Base-by-base conservation (phyloP, 37 sponge, comb jelly and placozoan species). In the Aplysina aerophoba region DNA sequence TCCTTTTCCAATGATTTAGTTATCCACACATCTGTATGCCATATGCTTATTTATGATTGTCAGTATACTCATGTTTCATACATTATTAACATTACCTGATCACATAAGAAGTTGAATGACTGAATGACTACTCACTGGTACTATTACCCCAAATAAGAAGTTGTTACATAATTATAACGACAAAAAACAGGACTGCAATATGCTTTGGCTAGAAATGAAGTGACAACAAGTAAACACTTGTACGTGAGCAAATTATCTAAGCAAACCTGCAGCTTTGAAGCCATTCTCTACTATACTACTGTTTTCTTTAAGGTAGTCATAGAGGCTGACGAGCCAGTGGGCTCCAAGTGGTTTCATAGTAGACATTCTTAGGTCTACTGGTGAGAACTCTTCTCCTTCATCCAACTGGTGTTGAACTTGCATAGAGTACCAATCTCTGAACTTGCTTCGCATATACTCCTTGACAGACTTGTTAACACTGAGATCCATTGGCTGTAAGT, bases 381-480 rank as follows among this genome's bases (percentile, higher is more conserved):
- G 79, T 5, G 0, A 25, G 27, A 22, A 20, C 21, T 15, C 19
- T 20, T 34, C 30, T 44, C 67, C 69, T 66, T 39, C 69, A 19
- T 14, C 55, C 66, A 83, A 30, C 40, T 83, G 68, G 16, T 24
- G 40, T 39, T 19, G 25, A 31, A 83, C 69, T 38, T 83, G 69
- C 17, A 21, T 24, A 35, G 61, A 35, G 53, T 85, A 72, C 67
- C 69, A 85, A 20, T 85, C 59, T 25, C 40, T 15, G 59, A 71
- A 85, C 56, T 0, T 30, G 13, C 37, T 73, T 13, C 85, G 28
- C 67, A 85, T 24, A 55, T 44, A 53, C 31, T 36, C 38, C 25
- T 85, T 85, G 27, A 62, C 75, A 14, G 35, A 55, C 38, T 85
- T 69, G 59, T 85, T 85, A 15, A 85, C 74, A 30, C 73, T 71